Conservation (phyloP, 2,888 invertebrate species). For the Andrena praecox region DNA sequence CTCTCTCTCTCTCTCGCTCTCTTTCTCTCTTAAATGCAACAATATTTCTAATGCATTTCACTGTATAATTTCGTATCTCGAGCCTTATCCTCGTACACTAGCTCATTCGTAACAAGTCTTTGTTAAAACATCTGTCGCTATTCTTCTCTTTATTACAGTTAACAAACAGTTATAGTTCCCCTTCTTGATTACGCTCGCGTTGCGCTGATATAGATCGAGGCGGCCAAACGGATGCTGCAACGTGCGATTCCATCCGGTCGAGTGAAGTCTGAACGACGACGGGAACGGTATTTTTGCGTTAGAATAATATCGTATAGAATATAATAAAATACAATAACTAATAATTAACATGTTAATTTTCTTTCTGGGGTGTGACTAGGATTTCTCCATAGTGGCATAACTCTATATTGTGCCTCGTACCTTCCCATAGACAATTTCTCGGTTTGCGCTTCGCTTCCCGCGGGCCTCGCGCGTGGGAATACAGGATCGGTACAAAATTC, state of each 20-base stretch:
- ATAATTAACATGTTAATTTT: slow-evolving; percentile 69
- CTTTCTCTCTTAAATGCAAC: slow-evolving; percentile 52
- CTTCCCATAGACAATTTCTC: slow-evolving; percentile 61
- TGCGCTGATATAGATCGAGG: slow-evolving; percentile 26
- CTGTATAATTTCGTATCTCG: slow-evolving; percentile 43
- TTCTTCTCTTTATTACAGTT: slow-evolving; percentile 53
- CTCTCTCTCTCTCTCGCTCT: not conserved
- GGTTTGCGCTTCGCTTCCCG: slow-evolving; percentile 40
- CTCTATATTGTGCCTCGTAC: slow-evolving; percentile 71
- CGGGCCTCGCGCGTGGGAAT: slow-evolving; percentile 54
- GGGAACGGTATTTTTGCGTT: slow-evolving; percentile 35
- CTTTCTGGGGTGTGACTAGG: slow-evolving; percentile 77
- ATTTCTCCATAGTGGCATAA: slow-evolving; percentile 78
- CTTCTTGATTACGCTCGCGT: slow-evolving; percentile 23
- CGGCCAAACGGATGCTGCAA: slow-evolving; percentile 22
- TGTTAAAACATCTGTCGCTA: slow-evolving; percentile 55
- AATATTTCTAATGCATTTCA: slow-evolving; percentile 45
- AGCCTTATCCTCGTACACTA: slow-evolving; percentile 29
- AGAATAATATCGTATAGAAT: slow-evolving; percentile 68
- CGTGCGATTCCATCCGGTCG: slow-evolving; percentile 28
- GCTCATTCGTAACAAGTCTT: slow-evolving; percentile 56
- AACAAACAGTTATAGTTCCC: slow-evolving; percentile 55
- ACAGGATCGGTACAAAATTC: not conserved
- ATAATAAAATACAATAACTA: slow-evolving; percentile 75
- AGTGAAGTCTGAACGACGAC: slow-evolving; percentile 17